A percentile compares a stretch with the other conserved stretches of the same genome.
phyloP scores from a whole-genome alignment of 2,797 vertebrate species.

The Alauda arvensis region DNA sequence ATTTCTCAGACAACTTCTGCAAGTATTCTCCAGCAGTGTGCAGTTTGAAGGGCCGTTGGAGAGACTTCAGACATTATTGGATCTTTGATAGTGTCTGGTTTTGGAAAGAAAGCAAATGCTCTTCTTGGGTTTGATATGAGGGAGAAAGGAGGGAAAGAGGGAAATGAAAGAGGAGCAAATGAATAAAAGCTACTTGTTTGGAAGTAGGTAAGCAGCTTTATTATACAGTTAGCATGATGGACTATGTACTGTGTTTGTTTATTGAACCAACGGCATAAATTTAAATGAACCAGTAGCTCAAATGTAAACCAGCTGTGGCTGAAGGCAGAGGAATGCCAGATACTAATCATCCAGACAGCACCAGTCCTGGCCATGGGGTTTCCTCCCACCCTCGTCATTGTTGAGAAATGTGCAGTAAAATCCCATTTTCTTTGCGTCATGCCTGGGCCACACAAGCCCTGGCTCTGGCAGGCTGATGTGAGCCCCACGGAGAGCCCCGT shows the following conservation, averaged over 20 bases:
- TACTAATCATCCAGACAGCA: slow-evolving; percentile 4
- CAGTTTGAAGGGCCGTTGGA: background rate
- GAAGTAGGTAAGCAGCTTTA: background rate
- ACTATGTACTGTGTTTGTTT: slow-evolving; percentile 31
- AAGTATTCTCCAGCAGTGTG: background rate
- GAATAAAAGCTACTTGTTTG: slow-evolving; percentile 7
- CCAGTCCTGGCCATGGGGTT: background rate
- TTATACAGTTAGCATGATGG: background rate
- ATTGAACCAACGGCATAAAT: slow-evolving; percentile 35
- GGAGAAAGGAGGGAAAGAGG: background rate
- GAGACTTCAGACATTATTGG: background rate
- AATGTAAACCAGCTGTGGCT: slow-evolving; percentile 53
- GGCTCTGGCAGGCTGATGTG: background rate
- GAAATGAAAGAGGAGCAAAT: background rate
- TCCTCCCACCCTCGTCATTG: background rate
- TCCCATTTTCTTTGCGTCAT: background rate
- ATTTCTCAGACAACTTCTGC: background rate
- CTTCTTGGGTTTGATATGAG: background rate
- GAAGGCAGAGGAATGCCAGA: slow-evolving; percentile 13
- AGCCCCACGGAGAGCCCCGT: background rate
- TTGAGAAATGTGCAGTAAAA: slow-evolving; percentile 7
- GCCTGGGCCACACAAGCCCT: background rate
- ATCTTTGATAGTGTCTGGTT: background rate
- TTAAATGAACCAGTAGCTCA: slow-evolving; percentile 41
- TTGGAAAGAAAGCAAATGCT: background rate